A percentile compares a stretch with the other conserved stretches of the same genome.
These are phyloP conservation scores for Drosophila stalkeri DNA, from an alignment of 2,888 invertebrate species.

Conservation along the genomic window DNA sequence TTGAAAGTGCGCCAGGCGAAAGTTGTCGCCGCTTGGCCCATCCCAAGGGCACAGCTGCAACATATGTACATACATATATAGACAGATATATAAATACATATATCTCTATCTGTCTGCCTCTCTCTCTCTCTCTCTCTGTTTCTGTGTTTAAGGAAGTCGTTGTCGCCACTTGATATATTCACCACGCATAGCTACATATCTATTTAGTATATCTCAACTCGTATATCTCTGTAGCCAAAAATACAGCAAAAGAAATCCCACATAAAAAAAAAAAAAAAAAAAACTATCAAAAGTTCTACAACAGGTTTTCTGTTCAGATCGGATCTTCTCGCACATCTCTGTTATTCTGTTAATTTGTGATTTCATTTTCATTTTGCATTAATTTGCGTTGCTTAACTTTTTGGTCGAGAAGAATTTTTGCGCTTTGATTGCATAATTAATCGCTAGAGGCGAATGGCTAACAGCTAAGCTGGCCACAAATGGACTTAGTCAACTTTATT, in stretches of 20 bases:
- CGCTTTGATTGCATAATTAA: slow-evolving; percentile 53
- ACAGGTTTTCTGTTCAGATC: slow-evolving; percentile 33
- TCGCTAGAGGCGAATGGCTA: background rate
- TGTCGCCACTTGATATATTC: slow-evolving; percentile 9
- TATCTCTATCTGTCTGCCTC: background rate
- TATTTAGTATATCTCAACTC: slow-evolving; percentile 2
- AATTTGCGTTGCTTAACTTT: slow-evolving; percentile 24
- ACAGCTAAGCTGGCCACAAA: background rate
- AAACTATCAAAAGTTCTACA: slow-evolving; percentile 14
- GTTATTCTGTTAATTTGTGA: slow-evolving; percentile 6
- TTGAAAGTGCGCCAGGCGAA: slow-evolving; percentile 40
- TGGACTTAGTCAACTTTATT: background rate
- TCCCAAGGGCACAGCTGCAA: slow-evolving; percentile 29
- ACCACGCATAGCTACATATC: background rate
- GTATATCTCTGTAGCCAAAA: background rate
- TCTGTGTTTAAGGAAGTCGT: slow-evolving; percentile 20
- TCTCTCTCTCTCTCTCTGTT: background rate
- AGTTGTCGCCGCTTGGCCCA: slow-evolving; percentile 25
- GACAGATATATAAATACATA: background rate
- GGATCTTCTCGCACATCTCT: slow-evolving; percentile 10
- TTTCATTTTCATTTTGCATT: slow-evolving; percentile 46
- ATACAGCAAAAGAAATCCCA: no score
- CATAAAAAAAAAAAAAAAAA: no score
- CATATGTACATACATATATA: background rate
- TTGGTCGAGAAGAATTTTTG: slow-evolving; percentile 9